A percentile compares a stretch with the other conserved stretches of the same genome.
Conservation (phyloP, 2,797 vertebrate genomes). For the Toxotes lorentzi region DNA sequence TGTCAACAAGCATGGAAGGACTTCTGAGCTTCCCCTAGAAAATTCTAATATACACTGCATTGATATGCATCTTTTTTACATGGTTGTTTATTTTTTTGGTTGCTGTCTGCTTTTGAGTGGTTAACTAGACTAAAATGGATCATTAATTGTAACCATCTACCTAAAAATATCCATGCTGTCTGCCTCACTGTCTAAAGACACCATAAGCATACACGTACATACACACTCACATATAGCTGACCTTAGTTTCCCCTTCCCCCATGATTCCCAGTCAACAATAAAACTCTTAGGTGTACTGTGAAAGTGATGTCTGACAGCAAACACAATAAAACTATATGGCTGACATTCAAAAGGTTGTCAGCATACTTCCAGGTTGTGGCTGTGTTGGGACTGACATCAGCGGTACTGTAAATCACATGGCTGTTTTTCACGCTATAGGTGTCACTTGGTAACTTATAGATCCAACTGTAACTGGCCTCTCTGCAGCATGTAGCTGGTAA, state of each 20-base stretch:
- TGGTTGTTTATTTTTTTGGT: background rate
- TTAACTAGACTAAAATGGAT: background rate
- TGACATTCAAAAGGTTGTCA: slow-evolving; percentile 35
- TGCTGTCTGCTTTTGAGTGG: background rate
- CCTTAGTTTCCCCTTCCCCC: background rate
- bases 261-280: slow-evolving; percentile 26
- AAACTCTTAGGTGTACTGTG: slow-evolving; percentile 47
- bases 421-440: slow-evolving; percentile 33
- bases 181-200: background rate
- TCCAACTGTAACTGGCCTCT: slow-evolving; percentile 6
- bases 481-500: background rate
- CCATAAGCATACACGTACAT: background rate
- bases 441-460: slow-evolving; percentile 30
- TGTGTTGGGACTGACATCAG: slow-evolving; percentile 35
- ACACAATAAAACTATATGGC: slow-evolving; percentile 43
- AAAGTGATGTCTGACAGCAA: slow-evolving; percentile 45
- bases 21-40: slow-evolving; percentile 21
- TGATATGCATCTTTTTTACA: background rate
- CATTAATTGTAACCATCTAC: background rate
- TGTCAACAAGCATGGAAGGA: slow-evolving; percentile 38
- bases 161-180: background rate
- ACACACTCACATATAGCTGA: background rate
- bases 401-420: slow-evolving; percentile 15
- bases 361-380: slow-evolving; percentile 17
- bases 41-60: background rate